Base-by-base conservation (phyloP, 2,888 invertebrate genomes). In the Zaprionus lineosus region DNA sequence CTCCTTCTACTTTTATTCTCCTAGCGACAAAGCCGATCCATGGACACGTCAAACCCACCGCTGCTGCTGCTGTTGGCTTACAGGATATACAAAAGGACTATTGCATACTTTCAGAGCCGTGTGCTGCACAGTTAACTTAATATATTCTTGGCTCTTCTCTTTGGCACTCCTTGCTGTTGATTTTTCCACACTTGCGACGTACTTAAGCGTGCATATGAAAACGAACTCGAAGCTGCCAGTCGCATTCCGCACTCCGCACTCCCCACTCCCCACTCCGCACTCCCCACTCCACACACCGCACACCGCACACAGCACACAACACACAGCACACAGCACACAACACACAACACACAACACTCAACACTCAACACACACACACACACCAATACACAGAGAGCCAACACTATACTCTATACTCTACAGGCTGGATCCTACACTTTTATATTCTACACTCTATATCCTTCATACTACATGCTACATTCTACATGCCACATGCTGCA, bases 141-240 rank as follows among this genome's bases (percentile, higher is more conserved):
- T 74, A 81, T 74, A 73, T 81, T 74, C 62, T 66, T 65, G 62
- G 50, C 60, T 81, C 53, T 52, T 18, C 48, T 40, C 55, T 59
- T 60, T 66, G 55, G 50, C 66, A 47, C 55, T 61, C 48, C 48
- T 47, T 59, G 40, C 51, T 55, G 43, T 52, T 59, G 61, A 34
- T 52, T 68, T 61, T 52, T 50, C 28, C 60, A 63, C 64, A 67
- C 52, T 71, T 55, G 56, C 37, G 19, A 37, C 60, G 56, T 52
- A 82, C 83, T 83, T 79, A 64, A 71, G 64, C 75, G 67, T 78
- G 75, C 79, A 77, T 82, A 74, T 78, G 67, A 63, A 75, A 71
- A 34, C 48, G 48, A 52, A 61, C 51, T 28, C 12, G 11, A 63
- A 34, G 28, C 34, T 53, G 21, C 48, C 36, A 26, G 26, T 14